Conservation (phyloP, 1,140 invertebrate genomes). For the Papilio xuthus region DNA sequence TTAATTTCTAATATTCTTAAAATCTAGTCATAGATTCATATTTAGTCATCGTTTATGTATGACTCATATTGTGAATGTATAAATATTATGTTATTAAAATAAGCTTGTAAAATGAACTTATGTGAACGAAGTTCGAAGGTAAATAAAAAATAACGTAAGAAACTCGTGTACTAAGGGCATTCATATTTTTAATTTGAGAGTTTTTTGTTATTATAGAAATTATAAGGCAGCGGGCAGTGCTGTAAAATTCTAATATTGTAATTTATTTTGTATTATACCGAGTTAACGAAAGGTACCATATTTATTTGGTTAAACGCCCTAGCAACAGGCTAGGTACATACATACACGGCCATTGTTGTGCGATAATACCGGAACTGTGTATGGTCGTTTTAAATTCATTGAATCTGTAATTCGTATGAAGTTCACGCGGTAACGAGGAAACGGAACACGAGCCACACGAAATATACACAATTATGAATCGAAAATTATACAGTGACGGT, state of each 20-base stretch:
- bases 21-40: neutral
- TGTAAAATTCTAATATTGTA: conserved; percentile 11
- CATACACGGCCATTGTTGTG: conserved; percentile 13
- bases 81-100: neutral
- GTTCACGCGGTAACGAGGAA: conserved; percentile 26
- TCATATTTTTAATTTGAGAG: neutral
- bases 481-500: neutral
- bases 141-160: neutral
- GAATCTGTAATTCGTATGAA: conserved; percentile 30
- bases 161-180: neutral
- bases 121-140: neutral
- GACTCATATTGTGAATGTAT: neutral
- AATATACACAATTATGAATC: conserved; percentile 21
- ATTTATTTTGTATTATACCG: conserved; percentile 20
- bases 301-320: conserved; percentile 10
- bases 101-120: neutral
- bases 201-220: neutral
- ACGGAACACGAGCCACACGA: conserved; percentile 4
- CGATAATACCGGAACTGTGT: conserved; percentile 30
- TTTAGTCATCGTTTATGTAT: neutral
- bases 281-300: neutral
- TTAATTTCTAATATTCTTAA: neutral
- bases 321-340: neutral
- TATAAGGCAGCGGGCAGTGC: neutral
- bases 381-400: conserved; percentile 30